Percentiles rank a stretch among this genome's conserved stretches.
phyloP scores from a whole-genome alignment of 1,140 invertebrate genomes.

The Microplitis mediator region DNA sequence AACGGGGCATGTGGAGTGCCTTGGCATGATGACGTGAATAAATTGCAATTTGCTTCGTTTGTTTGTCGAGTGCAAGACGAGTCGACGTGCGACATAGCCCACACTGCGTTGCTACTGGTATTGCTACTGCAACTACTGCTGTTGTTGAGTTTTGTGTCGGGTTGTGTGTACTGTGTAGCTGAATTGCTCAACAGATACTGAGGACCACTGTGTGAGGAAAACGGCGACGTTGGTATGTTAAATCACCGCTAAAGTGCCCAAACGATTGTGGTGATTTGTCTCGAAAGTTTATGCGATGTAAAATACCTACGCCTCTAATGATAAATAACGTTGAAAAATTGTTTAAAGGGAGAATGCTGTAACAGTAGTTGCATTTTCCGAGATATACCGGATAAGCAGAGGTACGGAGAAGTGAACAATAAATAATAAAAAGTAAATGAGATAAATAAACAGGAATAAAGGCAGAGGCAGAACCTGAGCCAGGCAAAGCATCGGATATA shows the following conservation, averaged over 20 bases:
- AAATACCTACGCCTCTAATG: not conserved
- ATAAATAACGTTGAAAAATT: conserved; percentile 1
- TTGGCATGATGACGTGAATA: conserved; percentile 31
- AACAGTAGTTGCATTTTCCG: not conserved
- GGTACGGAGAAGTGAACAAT: not conserved
- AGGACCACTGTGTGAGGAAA: not conserved
- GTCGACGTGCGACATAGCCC: not conserved
- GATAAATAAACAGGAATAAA: not conserved
- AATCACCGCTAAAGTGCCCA: conserved; percentile 24
- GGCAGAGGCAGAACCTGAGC: no score
- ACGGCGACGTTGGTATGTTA: conserved; percentile 13
- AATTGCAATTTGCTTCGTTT: conserved; percentile 36
- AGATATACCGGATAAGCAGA: not conserved
- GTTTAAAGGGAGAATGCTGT: not conserved
- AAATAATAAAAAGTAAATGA: conserved; percentile 6
- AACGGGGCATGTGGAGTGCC: conserved; percentile 13
- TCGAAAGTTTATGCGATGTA: not conserved
- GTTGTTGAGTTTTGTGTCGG: not conserved
- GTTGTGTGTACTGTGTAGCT: no score
- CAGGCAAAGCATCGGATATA: not conserved
- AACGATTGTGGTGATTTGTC: conserved; percentile 20
- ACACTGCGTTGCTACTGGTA: not conserved
- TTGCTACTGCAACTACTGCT: not conserved
- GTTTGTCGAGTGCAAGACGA: conserved; percentile 21
- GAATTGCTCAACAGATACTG: not conserved